Conservation (phyloP, 2,888 invertebrate genomes). For the Nomada hirtipes region DNA sequence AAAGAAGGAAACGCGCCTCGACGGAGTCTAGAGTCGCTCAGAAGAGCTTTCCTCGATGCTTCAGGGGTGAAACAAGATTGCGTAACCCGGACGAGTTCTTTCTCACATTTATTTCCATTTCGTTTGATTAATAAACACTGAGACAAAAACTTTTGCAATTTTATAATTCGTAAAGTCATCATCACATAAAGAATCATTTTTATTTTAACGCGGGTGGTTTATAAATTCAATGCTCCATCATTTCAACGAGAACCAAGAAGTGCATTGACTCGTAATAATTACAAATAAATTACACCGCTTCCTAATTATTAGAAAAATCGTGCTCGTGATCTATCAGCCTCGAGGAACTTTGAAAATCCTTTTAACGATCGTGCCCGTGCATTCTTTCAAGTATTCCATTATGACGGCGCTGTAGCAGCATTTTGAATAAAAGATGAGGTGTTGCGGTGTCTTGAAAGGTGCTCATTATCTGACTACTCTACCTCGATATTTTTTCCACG, state of each 20-base stretch:
- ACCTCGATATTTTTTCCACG: slow-evolving; percentile 8
- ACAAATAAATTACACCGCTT: neutral
- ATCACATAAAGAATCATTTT: too few species aligned
- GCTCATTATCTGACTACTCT: slow-evolving; percentile 2
- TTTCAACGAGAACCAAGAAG: too few species aligned
- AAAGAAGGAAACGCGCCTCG: slow-evolving; percentile 5
- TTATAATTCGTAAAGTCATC: too few species aligned
- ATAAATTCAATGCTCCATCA: too few species aligned
- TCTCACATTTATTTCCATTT: neutral
- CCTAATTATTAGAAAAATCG: neutral
- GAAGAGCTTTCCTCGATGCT: neutral
- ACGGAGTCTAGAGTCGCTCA: neutral
- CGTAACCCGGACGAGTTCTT: neutral
- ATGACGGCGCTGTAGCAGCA: neutral
- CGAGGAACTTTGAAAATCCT: neutral
- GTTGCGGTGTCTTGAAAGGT: slow-evolving; percentile 13
- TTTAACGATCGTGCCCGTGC: neutral
- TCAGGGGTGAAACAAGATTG: neutral
- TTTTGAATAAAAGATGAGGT: slow-evolving; percentile 29
- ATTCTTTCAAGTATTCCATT: neutral
- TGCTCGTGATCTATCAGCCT: neutral
- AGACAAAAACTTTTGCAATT: too few species aligned
- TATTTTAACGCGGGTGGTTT: too few species aligned
- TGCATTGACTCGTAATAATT: neutral
- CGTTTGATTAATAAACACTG: too few species aligned